A percentile compares a stretch with the other conserved stretches of the same genome.
Evolutionary conservation across 2,888 invertebrate genomes (phyloP).

Genomic region (Philereme transversata): DNA sequence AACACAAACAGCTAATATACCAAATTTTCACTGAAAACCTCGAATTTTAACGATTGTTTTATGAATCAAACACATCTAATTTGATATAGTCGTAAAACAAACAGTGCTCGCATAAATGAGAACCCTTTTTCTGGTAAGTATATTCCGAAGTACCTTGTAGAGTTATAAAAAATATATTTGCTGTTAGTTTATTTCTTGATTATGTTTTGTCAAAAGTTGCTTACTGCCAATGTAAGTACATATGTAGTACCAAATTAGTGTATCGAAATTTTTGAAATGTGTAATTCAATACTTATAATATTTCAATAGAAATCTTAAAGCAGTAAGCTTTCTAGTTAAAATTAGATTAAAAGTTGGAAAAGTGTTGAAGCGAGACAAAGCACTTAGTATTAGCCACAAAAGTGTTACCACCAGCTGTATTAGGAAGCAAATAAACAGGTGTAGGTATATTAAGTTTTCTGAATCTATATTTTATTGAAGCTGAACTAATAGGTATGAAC

Average conservation of each 20-base stretch:
- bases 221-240: too few relatives aligned
- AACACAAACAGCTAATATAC: too few relatives aligned
- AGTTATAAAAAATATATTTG: too few relatives aligned
- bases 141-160: too few relatives aligned
- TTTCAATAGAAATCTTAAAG: conserved; percentile 6
- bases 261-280: neutral
- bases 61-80: too few relatives aligned
- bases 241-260: neutral
- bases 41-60: too few relatives aligned
- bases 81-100: too few relatives aligned
- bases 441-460: neutral
- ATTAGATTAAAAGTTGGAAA: neutral
- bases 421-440: conserved; percentile 11
- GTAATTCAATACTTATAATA: neutral
- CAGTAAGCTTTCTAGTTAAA: conserved; percentile 2
- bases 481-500: neutral
- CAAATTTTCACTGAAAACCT: too few relatives aligned
- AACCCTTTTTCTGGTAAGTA: too few relatives aligned
- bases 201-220: too few relatives aligned
- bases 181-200: too few relatives aligned
- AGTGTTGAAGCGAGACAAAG: conserved; percentile 16
- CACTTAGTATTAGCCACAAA: conserved; percentile 18
- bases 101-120: too few relatives aligned
- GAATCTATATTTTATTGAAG: conserved; percentile 1
- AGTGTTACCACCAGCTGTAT: conserved; percentile 21